Conservation (phyloP, 2,888 invertebrate genomes). For the Luffia ferchaultella region DNA sequence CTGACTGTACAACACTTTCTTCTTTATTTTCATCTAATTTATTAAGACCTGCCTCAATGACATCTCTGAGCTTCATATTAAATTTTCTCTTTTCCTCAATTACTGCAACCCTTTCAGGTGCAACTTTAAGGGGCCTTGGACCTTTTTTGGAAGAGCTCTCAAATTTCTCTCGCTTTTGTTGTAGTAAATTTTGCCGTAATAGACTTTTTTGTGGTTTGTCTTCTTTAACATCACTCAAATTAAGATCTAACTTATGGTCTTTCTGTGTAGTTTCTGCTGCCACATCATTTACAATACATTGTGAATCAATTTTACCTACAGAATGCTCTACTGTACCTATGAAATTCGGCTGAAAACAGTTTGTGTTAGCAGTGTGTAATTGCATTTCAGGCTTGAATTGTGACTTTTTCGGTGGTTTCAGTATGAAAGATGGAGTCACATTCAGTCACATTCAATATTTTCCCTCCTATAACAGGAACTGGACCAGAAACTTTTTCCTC, state of each 20-base stretch:
- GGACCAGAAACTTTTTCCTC: conserved; percentile 36
- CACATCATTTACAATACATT: no score
- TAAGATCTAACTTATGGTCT: no score
- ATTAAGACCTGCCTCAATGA: conserved; percentile 39
- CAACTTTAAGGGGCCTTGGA: not conserved
- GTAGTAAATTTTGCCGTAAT: no score
- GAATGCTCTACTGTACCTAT: no score
- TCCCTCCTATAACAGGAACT: conserved; percentile 21
- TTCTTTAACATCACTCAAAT: no score
- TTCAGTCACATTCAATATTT: conserved; percentile 30
- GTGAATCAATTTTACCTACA: no score
- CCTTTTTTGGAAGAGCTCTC: conserved; percentile 7
- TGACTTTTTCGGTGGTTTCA: conserved; percentile 21
- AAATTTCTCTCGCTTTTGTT: no score
- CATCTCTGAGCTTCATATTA: conserved; percentile 48
- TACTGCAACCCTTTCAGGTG: conserved; percentile 34
- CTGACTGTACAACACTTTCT: not conserved
- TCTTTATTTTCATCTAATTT: conserved; percentile 24
- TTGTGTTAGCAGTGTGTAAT: no score
- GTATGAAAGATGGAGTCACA: conserved; percentile 29
- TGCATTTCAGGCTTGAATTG: no score
- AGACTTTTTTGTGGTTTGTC: no score
- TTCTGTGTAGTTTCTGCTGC: no score
- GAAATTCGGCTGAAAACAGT: no score
- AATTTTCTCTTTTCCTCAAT: conserved; percentile 49